Percentiles rank a stretch among this genome's conserved stretches.
These are phyloP conservation scores for Drosophila santomea DNA, from an alignment of 1,140 invertebrate genomes.

Conservation along the genomic window DNA sequence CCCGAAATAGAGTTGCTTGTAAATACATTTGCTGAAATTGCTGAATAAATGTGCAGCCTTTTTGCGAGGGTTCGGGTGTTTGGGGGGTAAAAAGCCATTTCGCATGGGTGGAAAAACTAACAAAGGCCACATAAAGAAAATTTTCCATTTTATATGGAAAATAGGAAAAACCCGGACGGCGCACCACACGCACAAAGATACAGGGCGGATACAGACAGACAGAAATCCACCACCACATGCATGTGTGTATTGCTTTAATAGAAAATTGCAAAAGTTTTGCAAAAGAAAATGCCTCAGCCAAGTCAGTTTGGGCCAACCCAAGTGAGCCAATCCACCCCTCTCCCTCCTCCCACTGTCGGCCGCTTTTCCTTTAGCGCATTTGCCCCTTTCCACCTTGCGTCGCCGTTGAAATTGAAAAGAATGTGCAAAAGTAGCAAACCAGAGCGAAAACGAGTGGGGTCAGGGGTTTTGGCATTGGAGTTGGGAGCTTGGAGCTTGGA, in stretches of 20 bases:
- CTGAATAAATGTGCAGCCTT: slow-evolving; percentile 63
- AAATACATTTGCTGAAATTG: slow-evolving; percentile 77
- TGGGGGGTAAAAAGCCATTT: slow-evolving; percentile 19
- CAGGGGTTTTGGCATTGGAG: slow-evolving; percentile 9
- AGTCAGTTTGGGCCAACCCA: slow-evolving; percentile 64
- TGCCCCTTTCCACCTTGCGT: slow-evolving; percentile 3
- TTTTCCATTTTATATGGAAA: slow-evolving; percentile 78
- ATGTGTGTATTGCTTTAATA: slow-evolving; percentile 82
- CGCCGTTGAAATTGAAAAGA: slow-evolving; percentile 77
- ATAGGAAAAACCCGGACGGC: slow-evolving; percentile 28
- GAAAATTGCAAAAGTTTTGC: slow-evolving; percentile 83
- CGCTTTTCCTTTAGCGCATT: slow-evolving; percentile 14
- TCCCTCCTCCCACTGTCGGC: slow-evolving; percentile 15
- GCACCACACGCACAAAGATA: slow-evolving; percentile 18
- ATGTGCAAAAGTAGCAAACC: slow-evolving; percentile 80
- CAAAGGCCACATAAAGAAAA: slow-evolving; percentile 81
- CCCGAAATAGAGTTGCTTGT: slow-evolving; percentile 53
- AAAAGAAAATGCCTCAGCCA: slow-evolving; percentile 80
- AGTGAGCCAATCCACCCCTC: slow-evolving; percentile 17
- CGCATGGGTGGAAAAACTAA: slow-evolving; percentile 70
- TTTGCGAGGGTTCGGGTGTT: not conserved
- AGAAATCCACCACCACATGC: slow-evolving; percentile 48
- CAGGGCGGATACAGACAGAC: slow-evolving; percentile 47
- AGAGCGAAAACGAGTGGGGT: slow-evolving; percentile 23
- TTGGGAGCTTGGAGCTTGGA: not conserved